Percentiles rank a stretch among this genome's conserved stretches.
Conservation (phyloP, 2,113 vertebrate genomes). For the Centropus bengalensis region DNA sequence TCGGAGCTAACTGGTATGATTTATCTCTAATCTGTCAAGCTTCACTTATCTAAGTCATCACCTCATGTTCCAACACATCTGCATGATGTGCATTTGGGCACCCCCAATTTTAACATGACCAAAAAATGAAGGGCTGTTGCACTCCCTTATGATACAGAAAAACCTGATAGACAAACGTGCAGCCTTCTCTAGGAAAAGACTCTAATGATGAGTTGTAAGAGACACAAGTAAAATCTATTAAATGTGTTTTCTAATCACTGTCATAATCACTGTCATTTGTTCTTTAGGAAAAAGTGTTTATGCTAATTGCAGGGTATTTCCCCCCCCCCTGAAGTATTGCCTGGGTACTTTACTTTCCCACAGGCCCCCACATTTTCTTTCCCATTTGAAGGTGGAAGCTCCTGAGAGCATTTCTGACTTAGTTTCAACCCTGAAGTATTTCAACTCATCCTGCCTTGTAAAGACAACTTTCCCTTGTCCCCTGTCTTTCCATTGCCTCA, state of each 20-base stretch:
- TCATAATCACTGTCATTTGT: background rate
- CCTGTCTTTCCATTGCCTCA: background rate
- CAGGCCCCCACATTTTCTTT: background rate
- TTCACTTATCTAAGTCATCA: background rate
- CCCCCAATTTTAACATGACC: background rate
- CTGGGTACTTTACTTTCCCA: background rate
- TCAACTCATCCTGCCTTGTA: background rate
- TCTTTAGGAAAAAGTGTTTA: background rate
- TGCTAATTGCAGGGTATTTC: background rate
- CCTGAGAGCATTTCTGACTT: background rate
- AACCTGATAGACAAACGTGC: background rate
- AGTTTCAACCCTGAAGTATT: background rate
- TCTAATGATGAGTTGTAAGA: background rate
- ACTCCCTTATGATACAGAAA: background rate
- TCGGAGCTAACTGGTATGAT: background rate
- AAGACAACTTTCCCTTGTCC: background rate
- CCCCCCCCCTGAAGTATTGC: background rate
- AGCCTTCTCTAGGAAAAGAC: background rate
- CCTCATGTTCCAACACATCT: background rate
- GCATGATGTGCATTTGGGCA: background rate
- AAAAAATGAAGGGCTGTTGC: background rate
- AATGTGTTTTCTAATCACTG: background rate
- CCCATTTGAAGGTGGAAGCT: background rate
- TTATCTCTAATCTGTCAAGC: background rate
- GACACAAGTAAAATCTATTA: background rate